Evolutionary conservation across 2,888 invertebrate species (phyloP).

Genomic region (Exocentrus adspersus): DNA sequence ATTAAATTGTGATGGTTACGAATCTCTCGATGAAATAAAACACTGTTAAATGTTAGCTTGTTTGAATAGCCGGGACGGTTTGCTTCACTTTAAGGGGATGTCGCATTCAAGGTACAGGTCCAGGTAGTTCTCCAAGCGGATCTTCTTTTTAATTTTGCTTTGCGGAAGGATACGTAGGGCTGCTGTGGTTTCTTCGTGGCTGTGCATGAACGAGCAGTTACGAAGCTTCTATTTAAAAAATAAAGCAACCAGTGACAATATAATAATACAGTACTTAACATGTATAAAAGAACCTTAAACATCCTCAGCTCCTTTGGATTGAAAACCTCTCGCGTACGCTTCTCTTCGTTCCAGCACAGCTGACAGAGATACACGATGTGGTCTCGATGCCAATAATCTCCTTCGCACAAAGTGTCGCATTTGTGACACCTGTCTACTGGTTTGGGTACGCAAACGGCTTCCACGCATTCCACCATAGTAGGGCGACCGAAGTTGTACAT

Average conservation of each 20-base stretch:
- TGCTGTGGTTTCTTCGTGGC: slow-evolving; percentile 60
- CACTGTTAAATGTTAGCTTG: neutral
- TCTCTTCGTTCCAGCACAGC: slow-evolving; percentile 62
- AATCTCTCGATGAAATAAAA: slow-evolving; percentile 24
- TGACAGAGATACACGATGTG: slow-evolving; percentile 61
- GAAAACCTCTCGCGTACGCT: slow-evolving; percentile 52
- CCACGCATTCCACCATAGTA: slow-evolving; percentile 61
- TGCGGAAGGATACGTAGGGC: slow-evolving; percentile 52
- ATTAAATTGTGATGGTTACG: slow-evolving; percentile 10
- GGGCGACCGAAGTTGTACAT: slow-evolving; percentile 63
- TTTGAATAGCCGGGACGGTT: neutral
- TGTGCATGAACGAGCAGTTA: slow-evolving; percentile 60
- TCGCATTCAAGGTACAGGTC: slow-evolving; percentile 43
- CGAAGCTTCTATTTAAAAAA: slow-evolving; percentile 63
- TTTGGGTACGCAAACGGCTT: slow-evolving; percentile 61
- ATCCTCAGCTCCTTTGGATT: slow-evolving; percentile 48
- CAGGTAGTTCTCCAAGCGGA: slow-evolving; percentile 60
- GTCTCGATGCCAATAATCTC: slow-evolving; percentile 66
- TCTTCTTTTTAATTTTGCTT: slow-evolving; percentile 53
- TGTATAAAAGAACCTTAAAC: slow-evolving; percentile 58
- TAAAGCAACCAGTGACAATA: too few species aligned
- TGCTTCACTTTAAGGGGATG: neutral
- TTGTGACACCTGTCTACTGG: slow-evolving; percentile 61
- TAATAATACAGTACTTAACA: too few species aligned
- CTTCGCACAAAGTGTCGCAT: slow-evolving; percentile 60